Evolutionary conservation across 2,888 invertebrate species (phyloP).

Genomic region (Salpingus planirostris): DNA sequence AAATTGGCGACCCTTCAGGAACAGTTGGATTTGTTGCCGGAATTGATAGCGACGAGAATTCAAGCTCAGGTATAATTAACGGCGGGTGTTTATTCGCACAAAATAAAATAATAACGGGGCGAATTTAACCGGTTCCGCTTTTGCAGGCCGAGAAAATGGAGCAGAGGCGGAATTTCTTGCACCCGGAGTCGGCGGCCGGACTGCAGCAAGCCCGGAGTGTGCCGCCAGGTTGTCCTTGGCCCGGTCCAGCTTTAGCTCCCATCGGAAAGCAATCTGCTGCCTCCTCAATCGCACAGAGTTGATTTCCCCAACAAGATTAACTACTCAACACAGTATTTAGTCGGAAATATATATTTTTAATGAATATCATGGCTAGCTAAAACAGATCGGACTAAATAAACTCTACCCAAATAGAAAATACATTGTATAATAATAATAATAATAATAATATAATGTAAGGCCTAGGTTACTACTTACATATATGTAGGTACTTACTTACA

Average conservation of each 20-base stretch:
- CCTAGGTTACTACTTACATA: too few relatives aligned
- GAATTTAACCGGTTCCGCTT: too few relatives aligned
- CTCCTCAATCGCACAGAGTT: conserved; percentile 34
- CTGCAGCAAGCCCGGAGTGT: conserved; percentile 41
- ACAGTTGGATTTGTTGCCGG: conserved; percentile 77
- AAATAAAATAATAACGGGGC: too few relatives aligned
- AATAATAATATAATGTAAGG: too few relatives aligned
- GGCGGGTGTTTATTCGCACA: too few relatives aligned
- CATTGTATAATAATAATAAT: too few relatives aligned
- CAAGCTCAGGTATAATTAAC: conserved; percentile 41
- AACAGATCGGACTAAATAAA: too few relatives aligned
- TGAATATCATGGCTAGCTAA: conserved; percentile 22
- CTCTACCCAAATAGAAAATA: too few relatives aligned
- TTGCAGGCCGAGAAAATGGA: conserved; percentile 71
- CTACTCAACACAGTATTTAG: conserved; percentile 20
- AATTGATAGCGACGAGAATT: conserved; percentile 56
- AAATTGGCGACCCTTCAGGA: conserved; percentile 81
- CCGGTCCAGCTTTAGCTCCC: conserved; percentile 68
- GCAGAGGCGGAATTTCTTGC: conserved; percentile 75
- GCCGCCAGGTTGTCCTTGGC: conserved; percentile 69
- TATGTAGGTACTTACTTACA: too few relatives aligned
- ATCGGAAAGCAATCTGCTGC: conserved; percentile 23
- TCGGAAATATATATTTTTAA: conserved; percentile 21
- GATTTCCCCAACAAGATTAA: conserved; percentile 26
- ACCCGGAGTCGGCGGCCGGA: conserved; percentile 75